Conservation (phyloP, 2,888 invertebrate species). For the Chalcis sispes region DNA sequence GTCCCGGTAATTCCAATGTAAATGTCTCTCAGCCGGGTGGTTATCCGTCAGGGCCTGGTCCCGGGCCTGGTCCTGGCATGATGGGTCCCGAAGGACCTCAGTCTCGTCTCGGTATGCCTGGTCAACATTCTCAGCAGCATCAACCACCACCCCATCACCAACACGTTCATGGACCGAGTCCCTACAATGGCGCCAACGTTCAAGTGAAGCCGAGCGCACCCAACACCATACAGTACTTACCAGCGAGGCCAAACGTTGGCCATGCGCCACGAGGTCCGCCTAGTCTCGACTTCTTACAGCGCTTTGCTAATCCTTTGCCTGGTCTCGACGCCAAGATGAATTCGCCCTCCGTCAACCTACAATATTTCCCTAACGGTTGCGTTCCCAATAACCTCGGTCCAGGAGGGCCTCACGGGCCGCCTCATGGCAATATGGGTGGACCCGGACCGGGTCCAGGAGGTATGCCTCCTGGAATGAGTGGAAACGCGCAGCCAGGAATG, state of each 20-base stretch:
- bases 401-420: slow-evolving; percentile 72
- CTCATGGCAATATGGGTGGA: slow-evolving; percentile 74
- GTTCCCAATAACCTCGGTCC: slow-evolving; percentile 76
- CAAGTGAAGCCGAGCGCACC: slow-evolving; percentile 96
- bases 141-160: slow-evolving; percentile 58
- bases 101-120: slow-evolving; percentile 68
- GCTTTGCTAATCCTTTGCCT: slow-evolving; percentile 86
- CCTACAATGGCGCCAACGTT: slow-evolving; percentile 87
- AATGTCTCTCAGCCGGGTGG: slow-evolving; percentile 48
- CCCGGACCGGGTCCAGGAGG: slow-evolving; percentile 75
- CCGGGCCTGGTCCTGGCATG: slow-evolving; percentile 49
- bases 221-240: slow-evolving; percentile 98
- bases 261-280: slow-evolving; percentile 88
- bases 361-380: slow-evolving; percentile 84
- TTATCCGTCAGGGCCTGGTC: slow-evolving; percentile 78
- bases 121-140: slow-evolving; percentile 56
- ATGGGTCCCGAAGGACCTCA: slow-evolving; percentile 78
- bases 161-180: slow-evolving; percentile 76
- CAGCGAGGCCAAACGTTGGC: slow-evolving; percentile 92
- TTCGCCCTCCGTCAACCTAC: slow-evolving; percentile 80
- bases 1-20: slow-evolving; percentile 64
- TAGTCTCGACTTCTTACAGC: slow-evolving; percentile 91
- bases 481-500: slow-evolving; percentile 64
- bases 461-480: slow-evolving; percentile 73
- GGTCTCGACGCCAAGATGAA: slow-evolving; percentile 84